Evolutionary conservation across 2,888 invertebrate species (phyloP).

Genomic region (Abscondita cerata): DNA sequence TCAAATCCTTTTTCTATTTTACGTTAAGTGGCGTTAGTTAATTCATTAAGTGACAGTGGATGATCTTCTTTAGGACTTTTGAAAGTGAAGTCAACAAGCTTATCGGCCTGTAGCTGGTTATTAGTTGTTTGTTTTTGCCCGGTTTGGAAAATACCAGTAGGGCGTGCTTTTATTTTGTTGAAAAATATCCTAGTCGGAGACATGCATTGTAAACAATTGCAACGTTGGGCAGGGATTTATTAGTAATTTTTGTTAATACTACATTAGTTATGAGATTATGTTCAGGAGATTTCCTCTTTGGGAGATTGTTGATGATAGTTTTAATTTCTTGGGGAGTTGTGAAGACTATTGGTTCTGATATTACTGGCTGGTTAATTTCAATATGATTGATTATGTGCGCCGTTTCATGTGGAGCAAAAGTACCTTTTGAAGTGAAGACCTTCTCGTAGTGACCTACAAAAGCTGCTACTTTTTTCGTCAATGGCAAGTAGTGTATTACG

Average conservation of each 20-base stretch:
- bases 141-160: too few species aligned
- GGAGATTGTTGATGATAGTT: background rate
- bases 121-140: too few species aligned
- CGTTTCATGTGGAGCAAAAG: background rate
- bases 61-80: background rate
- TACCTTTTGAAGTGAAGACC: background rate
- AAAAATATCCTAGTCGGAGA: too few species aligned
- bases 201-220: too few species aligned
- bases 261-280: background rate
- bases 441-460: too few species aligned
- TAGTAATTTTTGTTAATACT: background rate
- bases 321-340: background rate
- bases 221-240: background rate
- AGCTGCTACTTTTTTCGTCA: too few species aligned
- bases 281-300: background rate
- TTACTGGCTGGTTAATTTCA: background rate
- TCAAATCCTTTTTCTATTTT: background rate
- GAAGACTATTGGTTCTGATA: background rate
- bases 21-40: background rate
- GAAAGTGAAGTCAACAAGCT: too few species aligned
- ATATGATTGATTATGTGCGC: too few species aligned
- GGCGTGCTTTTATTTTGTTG: too few species aligned
- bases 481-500: too few species aligned
- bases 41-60: background rate
- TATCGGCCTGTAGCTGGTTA: too few species aligned